Conservation (phyloP, 2,888 invertebrate species). For the Nomada lathburiana region DNA sequence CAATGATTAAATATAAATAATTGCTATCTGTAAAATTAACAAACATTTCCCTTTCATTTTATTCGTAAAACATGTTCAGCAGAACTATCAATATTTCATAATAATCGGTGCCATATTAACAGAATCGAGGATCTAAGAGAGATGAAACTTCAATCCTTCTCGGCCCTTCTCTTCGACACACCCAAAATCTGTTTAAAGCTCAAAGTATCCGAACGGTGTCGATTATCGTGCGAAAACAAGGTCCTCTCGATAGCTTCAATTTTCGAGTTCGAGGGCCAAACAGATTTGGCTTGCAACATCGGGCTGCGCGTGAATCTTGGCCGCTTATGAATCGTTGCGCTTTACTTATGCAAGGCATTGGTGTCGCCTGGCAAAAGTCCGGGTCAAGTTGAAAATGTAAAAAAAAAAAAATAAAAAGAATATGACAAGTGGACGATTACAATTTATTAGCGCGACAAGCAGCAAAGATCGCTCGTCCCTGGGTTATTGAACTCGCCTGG, state of each 20-base stretch:
- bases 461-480: slow-evolving; percentile 23
- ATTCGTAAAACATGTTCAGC: too few relatives aligned
- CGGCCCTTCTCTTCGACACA: neutral
- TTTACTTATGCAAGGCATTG: slow-evolving; percentile 63
- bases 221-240: neutral
- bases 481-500: slow-evolving; percentile 46
- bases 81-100: too few relatives aligned
- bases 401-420: neutral
- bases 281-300: slow-evolving; percentile 40
- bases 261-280: slow-evolving; percentile 54
- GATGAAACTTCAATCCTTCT: neutral
- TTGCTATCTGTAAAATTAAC: too few relatives aligned
- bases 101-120: too few relatives aligned
- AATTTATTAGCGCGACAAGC: slow-evolving; percentile 56
- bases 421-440: slow-evolving; percentile 50
- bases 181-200: slow-evolving; percentile 42
- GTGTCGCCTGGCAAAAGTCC: slow-evolving; percentile 35
- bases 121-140: too few relatives aligned
- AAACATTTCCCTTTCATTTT: too few relatives aligned
- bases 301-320: slow-evolving; percentile 57
- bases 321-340: slow-evolving; percentile 45
- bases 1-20: too few relatives aligned
- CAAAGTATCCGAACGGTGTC: neutral
- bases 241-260: slow-evolving; percentile 18
- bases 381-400: slow-evolving; percentile 8